phyloP scores from a whole-genome alignment of 2,113 vertebrate species.

The Trachemys scripta region DNA sequence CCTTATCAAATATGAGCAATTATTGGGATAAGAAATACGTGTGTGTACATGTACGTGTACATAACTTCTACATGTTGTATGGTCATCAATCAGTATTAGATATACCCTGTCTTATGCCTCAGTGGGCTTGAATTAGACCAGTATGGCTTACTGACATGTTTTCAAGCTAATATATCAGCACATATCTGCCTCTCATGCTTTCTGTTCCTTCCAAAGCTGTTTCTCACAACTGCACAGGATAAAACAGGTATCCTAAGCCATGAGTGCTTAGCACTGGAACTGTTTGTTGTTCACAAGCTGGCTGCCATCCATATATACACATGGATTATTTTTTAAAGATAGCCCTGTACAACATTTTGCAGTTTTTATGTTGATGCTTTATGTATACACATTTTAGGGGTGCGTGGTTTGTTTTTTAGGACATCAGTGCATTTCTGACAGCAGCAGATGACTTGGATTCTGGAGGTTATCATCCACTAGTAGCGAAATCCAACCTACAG shows the following conservation, averaged over 20 bases:
- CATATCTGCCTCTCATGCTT: background rate
- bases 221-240: background rate
- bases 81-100: too few relatives aligned
- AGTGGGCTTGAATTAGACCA: background rate
- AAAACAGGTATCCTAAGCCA: background rate
- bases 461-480: background rate
- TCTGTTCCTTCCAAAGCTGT: background rate
- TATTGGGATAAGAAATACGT: background rate
- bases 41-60: background rate
- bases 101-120: background rate
- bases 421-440: conserved; percentile 53
- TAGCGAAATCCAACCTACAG: background rate
- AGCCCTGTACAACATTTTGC: background rate
- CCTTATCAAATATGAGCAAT: background rate
- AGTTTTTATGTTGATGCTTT: background rate
- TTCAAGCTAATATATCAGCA: background rate
- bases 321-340: background rate
- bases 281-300: background rate
- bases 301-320: background rate
- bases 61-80: background rate
- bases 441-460: conserved; percentile 55
- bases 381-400: background rate
- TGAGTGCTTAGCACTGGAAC: background rate
- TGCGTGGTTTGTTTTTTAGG: conserved; percentile 71
- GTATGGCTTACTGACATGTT: background rate